Base-by-base conservation (phyloP, 2,888 invertebrate genomes). In the Parnassius apollo region DNA sequence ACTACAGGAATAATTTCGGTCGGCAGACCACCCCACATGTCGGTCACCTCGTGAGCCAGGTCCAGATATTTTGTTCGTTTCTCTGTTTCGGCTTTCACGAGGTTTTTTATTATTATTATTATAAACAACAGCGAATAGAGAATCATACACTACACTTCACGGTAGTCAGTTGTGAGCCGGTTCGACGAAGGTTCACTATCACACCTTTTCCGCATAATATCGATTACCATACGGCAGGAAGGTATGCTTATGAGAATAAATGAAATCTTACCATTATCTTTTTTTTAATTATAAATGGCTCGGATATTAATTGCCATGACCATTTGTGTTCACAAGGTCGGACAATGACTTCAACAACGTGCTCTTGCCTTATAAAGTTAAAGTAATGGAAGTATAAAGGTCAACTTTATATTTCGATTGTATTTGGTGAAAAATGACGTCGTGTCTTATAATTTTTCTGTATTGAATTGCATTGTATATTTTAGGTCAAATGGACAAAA, bases 121-220 rank as follows among this genome's bases (percentile, higher is more conserved):
- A 35, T 35, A 35, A 35, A 35, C 35, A 35, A 35, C 35, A 35
- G 35, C 25, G 25, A 25, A 25, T 2, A 25, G 25, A 4, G 35
- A 25, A 25, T 7, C 35, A 35, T 35, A 35, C 7, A 22, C 22
- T 13, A 25, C 22, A 42, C 53, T 62, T 62, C 57, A 62, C 53
- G 52, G 62, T 52, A 62, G 57, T 62, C 62, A 62, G 57, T 35
- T 57, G 45, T 25, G 52, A 53, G 48, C 25, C 46, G 53, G 48
- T 57, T 62, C 25, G 57, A 57, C 49, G 61, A 13, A 57, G 46
- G 52, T n/a, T 35, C 56, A 56, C 61, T 46, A 45, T 61, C 45
- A 57, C 56, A 61, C 61, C 53, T 57, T 62, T 62, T 62, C 62
- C 62, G 57, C 57, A 57, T 61, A 48, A 57, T 11, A 42, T 53